Evolutionary conservation across 1,140 invertebrate genomes (phyloP).

Genomic region (Aphidius gifuensis): DNA sequence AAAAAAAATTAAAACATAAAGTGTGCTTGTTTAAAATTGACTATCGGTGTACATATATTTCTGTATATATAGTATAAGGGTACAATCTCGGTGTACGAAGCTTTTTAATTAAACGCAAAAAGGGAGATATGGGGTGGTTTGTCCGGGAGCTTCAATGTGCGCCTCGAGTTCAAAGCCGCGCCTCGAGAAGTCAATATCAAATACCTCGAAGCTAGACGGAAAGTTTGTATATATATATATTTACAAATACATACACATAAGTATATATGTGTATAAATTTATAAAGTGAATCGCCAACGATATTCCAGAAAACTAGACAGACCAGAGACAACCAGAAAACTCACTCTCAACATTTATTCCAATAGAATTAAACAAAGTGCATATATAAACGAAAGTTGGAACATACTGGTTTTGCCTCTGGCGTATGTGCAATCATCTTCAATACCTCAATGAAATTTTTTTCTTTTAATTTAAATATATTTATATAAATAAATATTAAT

Average conservation of each 20-base stretch:
- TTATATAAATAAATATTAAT: too few species aligned
- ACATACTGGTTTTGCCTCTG: too few species aligned
- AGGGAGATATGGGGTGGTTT: slow-evolving; percentile 15
- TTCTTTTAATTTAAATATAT: too few species aligned
- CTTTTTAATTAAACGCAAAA: slow-evolving; percentile 54
- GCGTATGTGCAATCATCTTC: background rate
- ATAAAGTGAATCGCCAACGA: slow-evolving; percentile 13
- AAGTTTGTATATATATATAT: slow-evolving; percentile 37
- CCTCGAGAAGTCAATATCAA: slow-evolving; percentile 55
- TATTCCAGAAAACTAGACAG: slow-evolving; percentile 23
- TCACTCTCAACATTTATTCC: background rate
- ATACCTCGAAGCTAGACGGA: slow-evolving; percentile 53
- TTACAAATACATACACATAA: too few species aligned
- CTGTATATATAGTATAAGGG: slow-evolving; percentile 9
- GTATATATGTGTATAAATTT: too few species aligned
- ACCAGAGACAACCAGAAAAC: slow-evolving; percentile 33
- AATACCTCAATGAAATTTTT: too few species aligned
- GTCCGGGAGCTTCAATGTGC: slow-evolving; percentile 14
- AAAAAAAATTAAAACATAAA: background rate
- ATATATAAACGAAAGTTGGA: slow-evolving; percentile 22
- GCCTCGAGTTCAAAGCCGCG: slow-evolving; percentile 51
- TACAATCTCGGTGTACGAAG: slow-evolving; percentile 32
- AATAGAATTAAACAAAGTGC: slow-evolving; percentile 34
- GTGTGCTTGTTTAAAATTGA: slow-evolving; percentile 10
- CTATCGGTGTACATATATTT: slow-evolving; percentile 20